Base-by-base conservation (phyloP, 2,797 vertebrate genomes). In the Australoheros facetus region DNA sequence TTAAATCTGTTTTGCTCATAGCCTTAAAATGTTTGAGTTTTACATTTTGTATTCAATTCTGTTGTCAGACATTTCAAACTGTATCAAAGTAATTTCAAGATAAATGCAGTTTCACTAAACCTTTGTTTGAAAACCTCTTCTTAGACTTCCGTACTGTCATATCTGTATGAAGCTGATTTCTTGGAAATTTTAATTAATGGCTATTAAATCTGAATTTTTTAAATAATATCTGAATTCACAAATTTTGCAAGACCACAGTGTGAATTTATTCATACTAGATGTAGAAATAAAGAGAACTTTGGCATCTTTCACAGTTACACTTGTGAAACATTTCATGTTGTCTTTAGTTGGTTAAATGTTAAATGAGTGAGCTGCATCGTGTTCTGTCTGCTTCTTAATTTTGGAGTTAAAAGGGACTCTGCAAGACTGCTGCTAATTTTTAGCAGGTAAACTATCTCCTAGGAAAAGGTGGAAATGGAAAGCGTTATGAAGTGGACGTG, bases 1-100 rank as follows among this genome's bases (percentile, higher is more conserved):
- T 69, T 11, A 71, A 8, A 12, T 73, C 10, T 23, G 48, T 78
- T 83, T 80, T 79, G 21, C 73, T 77, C 8, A 53, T 51, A 56
- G 42, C 51, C 54, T 69, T 84, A 32, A 79, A 79, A 73, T 32
- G 32, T 57, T 28, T 69, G 53, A 69, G 32, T 73, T 80, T 77
- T 54, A n/a, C 32, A 48, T 71, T 73, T 72, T 83, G 11, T 73
- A 42, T 64, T 78, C 1, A 51, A 11, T 56, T 56, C 4, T 48
- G 56, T 75, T 78, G 45, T 56, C 28, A 77, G 37, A 77, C 77
- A 83, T 91, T 90, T 91, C 77, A 86, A 56, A 72, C 9, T 73
- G 69, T n/a, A 54, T 7, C 2, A 2, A 21, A 77, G 19, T 71
- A 37, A 69, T 34, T 70, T 79, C 23, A 26, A 80, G 53, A 75